Conservation (phyloP, 2,113 vertebrate genomes). For the Neofelis nebulosa region DNA sequence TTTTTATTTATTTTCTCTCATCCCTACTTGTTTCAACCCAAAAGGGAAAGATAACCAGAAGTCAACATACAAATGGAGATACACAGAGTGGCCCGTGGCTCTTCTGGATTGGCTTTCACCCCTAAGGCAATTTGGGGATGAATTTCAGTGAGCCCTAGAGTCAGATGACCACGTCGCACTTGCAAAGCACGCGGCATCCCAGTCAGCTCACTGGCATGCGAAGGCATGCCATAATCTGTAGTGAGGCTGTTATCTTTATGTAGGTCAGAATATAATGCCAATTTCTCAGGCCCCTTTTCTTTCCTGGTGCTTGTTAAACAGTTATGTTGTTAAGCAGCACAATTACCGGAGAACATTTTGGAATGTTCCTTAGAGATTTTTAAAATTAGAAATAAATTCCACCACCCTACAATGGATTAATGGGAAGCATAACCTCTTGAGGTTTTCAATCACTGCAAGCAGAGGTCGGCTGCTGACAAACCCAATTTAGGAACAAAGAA, state of each 20-base stretch:
- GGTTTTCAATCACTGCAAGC: background rate
- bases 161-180: rapidly evolving
- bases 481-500: too few species aligned
- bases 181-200: rapidly evolving
- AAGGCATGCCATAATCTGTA: rapidly evolving
- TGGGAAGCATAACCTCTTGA: rapidly evolving
- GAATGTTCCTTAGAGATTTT: background rate
- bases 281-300: too few species aligned
- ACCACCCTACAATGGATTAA: background rate
- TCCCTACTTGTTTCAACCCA: background rate
- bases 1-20: background rate
- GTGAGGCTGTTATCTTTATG: rapidly evolving
- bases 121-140: background rate
- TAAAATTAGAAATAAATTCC: background rate
- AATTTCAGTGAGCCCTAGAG: background rate
- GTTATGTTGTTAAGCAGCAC: background rate
- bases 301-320: background rate
- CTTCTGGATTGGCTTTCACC: background rate
- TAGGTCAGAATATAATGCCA: background rate
- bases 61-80: background rate
- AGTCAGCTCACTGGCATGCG: rapidly evolving
- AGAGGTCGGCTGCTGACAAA: background rate
- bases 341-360: background rate
- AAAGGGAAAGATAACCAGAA: background rate
- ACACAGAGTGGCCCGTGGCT: background rate